Evolutionary conservation across 2,797 vertebrate genomes (phyloP).

Genomic region (Gymnothorax javanicus): DNA sequence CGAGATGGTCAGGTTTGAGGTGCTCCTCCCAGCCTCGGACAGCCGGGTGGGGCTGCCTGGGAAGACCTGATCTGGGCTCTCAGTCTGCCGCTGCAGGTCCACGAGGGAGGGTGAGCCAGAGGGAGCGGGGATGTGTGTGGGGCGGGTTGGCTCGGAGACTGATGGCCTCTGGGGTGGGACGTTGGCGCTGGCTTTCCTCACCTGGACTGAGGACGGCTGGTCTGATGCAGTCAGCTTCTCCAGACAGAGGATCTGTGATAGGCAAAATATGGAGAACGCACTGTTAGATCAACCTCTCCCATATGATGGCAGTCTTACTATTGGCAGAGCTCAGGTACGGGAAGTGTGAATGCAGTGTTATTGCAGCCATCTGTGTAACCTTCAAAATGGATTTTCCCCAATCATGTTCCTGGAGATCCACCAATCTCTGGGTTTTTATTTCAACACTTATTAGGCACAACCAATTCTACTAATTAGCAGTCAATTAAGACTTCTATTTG

Average conservation of each 20-base stretch:
- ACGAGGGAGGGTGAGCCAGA: slow-evolving; percentile 53
- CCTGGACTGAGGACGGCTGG: slow-evolving; percentile 84
- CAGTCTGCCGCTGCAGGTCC: slow-evolving; percentile 49
- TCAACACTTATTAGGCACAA: too few relatives aligned
- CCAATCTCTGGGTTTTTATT: too few relatives aligned
- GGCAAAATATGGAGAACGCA: background rate
- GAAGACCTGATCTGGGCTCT: slow-evolving; percentile 60
- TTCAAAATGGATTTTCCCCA: background rate
- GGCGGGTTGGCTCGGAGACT: slow-evolving; percentile 51
- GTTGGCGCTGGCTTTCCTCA: slow-evolving; percentile 81
- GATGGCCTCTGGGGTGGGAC: slow-evolving; percentile 55
- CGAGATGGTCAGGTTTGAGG: slow-evolving; percentile 76
- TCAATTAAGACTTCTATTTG: too few relatives aligned
- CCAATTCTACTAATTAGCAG: too few relatives aligned
- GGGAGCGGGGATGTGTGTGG: slow-evolving; percentile 49
- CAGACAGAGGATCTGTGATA: slow-evolving; percentile 81
- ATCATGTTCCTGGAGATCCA: too few relatives aligned
- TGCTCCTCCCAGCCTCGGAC: slow-evolving; percentile 67
- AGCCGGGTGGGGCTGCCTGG: slow-evolving; percentile 68
- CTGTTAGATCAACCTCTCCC: background rate
- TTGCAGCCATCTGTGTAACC: background rate
- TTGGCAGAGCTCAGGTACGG: background rate
- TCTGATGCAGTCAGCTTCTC: slow-evolving; percentile 82
- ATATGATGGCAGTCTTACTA: background rate
- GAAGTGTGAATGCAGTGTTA: background rate